Conservation (phyloP, 2,113 vertebrate species). For the Rattus norvegicus region DNA sequence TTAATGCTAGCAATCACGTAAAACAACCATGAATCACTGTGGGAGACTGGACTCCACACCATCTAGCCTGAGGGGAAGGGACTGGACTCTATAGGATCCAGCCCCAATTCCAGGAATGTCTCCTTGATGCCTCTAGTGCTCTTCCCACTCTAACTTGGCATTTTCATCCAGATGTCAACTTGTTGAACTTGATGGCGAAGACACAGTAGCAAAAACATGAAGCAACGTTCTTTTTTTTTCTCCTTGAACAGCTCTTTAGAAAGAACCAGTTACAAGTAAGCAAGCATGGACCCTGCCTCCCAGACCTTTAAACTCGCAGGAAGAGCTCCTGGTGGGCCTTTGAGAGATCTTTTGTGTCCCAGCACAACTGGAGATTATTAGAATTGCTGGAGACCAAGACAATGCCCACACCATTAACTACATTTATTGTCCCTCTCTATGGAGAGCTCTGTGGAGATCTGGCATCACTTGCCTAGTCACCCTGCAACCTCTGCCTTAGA, state of each 20-base stretch:
- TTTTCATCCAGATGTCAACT: not conserved
- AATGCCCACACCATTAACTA: accelerated
- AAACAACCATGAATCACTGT: not conserved
- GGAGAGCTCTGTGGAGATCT: no score
- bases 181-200: not conserved
- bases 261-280: not conserved
- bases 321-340: not conserved
- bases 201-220: not conserved
- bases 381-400: accelerated
- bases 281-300: not conserved
- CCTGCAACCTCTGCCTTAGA: not conserved
- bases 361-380: not conserved
- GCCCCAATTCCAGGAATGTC: accelerated
- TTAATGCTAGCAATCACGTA: not conserved
- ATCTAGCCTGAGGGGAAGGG: not conserved
- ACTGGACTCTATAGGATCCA: not conserved
- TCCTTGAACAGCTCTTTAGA: not conserved
- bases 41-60: not conserved
- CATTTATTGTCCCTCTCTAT: not conserved
- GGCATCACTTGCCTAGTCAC: no score
- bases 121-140: not conserved
- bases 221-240: not conserved
- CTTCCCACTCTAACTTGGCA: not conserved
- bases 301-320: not conserved
- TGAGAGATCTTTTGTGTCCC: not conserved